A percentile compares a stretch with the other conserved stretches of the same genome.
Evolutionary conservation across 2,888 invertebrate species (phyloP).

Genomic region (Rhodophaea formosa): DNA sequence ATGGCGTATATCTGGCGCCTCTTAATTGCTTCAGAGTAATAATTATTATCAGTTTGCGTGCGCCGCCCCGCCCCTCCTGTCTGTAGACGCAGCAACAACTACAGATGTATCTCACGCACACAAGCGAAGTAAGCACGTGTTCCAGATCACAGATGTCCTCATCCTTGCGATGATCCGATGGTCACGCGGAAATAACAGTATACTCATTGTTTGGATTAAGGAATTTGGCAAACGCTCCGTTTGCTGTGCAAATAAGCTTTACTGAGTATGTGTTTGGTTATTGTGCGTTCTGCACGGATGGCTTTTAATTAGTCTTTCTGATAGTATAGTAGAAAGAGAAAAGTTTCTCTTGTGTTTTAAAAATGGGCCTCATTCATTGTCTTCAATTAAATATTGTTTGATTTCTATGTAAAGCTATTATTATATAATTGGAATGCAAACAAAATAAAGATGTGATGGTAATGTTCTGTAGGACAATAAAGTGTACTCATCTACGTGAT

Average conservation of each 20-base stretch:
- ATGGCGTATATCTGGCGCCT: conserved; percentile 76
- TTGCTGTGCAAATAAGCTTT: not conserved
- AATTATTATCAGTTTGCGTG: conserved; percentile 77
- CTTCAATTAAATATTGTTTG: too few relatives aligned
- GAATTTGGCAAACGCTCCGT: conserved; percentile 13
- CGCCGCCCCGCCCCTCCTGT: conserved; percentile 51
- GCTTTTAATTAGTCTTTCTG: not conserved
- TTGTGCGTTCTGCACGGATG: not conserved
- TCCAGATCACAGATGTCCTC: conserved; percentile 39
- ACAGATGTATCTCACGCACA: conserved; percentile 24
- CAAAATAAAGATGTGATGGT: too few relatives aligned
- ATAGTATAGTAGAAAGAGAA: too few relatives aligned
- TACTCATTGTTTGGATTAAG: conserved; percentile 20
- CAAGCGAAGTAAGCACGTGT: conserved; percentile 46
- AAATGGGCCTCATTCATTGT: too few relatives aligned
- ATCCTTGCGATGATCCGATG: conserved; percentile 28
- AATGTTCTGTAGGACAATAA: too few relatives aligned
- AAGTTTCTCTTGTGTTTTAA: too few relatives aligned
- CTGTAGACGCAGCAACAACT: conserved; percentile 54
- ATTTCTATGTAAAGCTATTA: too few relatives aligned
- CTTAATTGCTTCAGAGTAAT: conserved; percentile 74
- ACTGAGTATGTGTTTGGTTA: not conserved
- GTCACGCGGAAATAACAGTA: conserved; percentile 35
- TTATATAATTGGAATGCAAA: too few relatives aligned
- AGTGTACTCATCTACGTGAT: too few relatives aligned